Evolutionary conservation across 2,888 invertebrate species (phyloP).

Genomic region (Parnassius apollo): DNA sequence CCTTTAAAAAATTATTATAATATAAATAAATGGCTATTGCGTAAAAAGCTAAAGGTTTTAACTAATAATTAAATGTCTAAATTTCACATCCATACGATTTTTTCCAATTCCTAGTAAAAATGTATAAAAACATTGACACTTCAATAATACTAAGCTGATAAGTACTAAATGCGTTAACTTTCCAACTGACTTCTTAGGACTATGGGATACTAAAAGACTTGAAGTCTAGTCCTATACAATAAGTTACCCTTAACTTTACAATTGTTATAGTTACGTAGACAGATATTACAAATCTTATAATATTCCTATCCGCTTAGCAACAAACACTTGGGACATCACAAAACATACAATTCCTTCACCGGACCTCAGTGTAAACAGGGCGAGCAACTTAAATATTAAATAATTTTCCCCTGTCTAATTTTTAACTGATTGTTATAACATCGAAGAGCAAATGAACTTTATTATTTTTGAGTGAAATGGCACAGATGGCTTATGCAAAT

Average conservation of each 20-base stretch:
- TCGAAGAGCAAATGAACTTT: too few species aligned
- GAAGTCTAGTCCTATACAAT: slow-evolving; percentile 32
- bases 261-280: slow-evolving; percentile 41
- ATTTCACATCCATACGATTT: slow-evolving; percentile 7
- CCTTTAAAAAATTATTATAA: neutral
- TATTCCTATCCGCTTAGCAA: slow-evolving; percentile 36
- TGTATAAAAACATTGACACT: slow-evolving; percentile 70
- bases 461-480: too few species aligned
- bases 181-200: slow-evolving; percentile 7
- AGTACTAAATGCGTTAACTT: slow-evolving; percentile 48
- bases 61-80: slow-evolving; percentile 1
- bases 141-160: slow-evolving; percentile 58
- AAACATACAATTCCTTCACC: slow-evolving; percentile 37
- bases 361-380: slow-evolving; percentile 34
- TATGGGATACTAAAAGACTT: neutral
- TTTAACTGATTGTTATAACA: too few species aligned
- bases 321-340: slow-evolving; percentile 38
- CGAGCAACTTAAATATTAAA: slow-evolving; percentile 18
- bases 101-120: slow-evolving; percentile 50
- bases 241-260: slow-evolving; percentile 43
- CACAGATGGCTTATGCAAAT: too few species aligned
- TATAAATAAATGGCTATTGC: too few species aligned
- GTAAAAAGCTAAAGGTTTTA: neutral
- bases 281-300: slow-evolving; percentile 35
- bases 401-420: too few species aligned